These are phyloP conservation scores for Hiodon alosoides DNA, from an alignment of 2,113 vertebrate species.

Conservation along the genomic window DNA sequence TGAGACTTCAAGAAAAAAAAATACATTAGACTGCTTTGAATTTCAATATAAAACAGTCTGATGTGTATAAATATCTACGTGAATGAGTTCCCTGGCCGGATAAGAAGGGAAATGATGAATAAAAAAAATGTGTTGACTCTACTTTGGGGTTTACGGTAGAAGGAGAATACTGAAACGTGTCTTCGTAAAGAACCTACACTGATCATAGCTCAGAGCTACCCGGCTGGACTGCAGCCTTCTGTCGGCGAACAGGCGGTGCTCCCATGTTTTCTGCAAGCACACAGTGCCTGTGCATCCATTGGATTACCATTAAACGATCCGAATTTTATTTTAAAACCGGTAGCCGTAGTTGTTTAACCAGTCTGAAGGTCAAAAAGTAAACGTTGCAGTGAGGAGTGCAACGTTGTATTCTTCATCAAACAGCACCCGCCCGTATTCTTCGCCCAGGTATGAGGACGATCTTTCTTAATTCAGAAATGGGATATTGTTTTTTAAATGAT, in stretches of 20 bases:
- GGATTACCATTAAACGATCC: slow-evolving; percentile 8
- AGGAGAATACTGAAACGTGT: slow-evolving; percentile 5
- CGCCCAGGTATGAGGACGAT: slow-evolving; percentile 10
- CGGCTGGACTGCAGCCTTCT: slow-evolving; percentile 14
- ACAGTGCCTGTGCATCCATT: neutral
- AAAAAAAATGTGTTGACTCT: neutral
- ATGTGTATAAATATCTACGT: neutral
- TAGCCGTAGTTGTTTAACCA: neutral
- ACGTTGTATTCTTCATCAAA: neutral
- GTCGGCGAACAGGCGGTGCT: slow-evolving; percentile 14
- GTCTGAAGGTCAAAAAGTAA: slow-evolving; percentile 13
- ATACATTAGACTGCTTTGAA: no score
- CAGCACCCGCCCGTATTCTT: slow-evolving; percentile 2
- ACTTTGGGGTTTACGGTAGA: slow-evolving; percentile 5
- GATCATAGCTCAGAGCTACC: slow-evolving; percentile 10
- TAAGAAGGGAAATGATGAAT: neutral
- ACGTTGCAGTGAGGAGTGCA: neutral
- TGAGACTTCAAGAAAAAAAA: no score
- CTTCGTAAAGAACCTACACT: slow-evolving; percentile 13
- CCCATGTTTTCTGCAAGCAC: neutral
- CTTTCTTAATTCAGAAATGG: no score
- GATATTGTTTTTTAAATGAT: neutral
- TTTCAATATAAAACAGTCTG: no score
- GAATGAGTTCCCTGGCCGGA: neutral
- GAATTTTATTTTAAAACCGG: neutral